Conservation (phyloP, 1,140 invertebrate species). For the Drosophila aff. region DNA sequence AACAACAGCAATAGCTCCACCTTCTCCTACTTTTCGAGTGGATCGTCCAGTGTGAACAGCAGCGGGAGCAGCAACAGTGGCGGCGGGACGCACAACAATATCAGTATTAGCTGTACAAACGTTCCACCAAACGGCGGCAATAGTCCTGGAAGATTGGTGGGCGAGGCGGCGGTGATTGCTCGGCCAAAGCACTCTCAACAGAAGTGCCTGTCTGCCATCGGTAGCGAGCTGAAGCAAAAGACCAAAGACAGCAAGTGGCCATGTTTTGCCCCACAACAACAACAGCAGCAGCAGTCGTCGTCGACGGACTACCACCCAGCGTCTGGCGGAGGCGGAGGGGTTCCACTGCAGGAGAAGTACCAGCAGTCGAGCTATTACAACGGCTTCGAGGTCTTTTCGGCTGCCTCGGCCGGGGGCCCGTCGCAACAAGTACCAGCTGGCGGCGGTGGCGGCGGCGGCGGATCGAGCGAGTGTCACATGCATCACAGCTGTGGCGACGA, state of each 20-base stretch:
- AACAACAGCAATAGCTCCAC: constrained; percentile 35
- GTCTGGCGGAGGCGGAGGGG: constrained; percentile 4
- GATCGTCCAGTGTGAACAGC: constrained; percentile 47
- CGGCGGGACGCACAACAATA: constrained; percentile 79
- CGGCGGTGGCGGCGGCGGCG: constrained; percentile 24
- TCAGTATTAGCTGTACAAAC: constrained; percentile 84
- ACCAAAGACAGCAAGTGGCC: constrained; percentile 78
- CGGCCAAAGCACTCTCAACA: constrained; percentile 67
- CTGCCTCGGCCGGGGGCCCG: constrained; percentile 13
- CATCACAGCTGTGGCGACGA: constrained; percentile 82
- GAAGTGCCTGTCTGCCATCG: constrained; percentile 81
- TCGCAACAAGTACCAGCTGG: constrained; percentile 22
- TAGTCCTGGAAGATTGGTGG: constrained; percentile 57
- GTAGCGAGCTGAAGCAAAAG: constrained; percentile 83
- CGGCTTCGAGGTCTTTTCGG: constrained; percentile 73
- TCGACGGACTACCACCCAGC: constrained; percentile 38
- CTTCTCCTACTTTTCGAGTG: constrained; percentile 82
- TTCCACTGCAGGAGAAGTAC: constrained; percentile 75
- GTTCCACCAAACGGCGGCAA: constrained; percentile 52
- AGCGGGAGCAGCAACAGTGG: constrained; percentile 19
- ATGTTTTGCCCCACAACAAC: constrained; percentile 46
- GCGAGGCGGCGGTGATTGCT: constrained; percentile 75
- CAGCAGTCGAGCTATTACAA: constrained; percentile 83
- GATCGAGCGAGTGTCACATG: constrained; percentile 61
- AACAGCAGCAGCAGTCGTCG: constrained; percentile 12